Evolutionary conservation across 2,888 invertebrate genomes (phyloP).

Genomic region (Drosophila phalerata): DNA sequence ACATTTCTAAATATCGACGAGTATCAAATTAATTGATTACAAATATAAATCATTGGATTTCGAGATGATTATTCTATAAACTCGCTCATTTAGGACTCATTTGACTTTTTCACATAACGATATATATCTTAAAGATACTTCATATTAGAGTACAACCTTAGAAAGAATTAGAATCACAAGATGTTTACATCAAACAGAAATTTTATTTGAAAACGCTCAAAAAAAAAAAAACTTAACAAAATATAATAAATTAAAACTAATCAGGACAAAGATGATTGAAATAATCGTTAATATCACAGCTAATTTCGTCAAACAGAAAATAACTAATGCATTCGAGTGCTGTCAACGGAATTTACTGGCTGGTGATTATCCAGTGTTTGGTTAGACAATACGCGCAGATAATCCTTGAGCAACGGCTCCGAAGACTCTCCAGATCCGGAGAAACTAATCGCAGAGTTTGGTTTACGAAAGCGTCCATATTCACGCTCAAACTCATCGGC

Average conservation of each 20-base stretch:
- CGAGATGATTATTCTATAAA: too few relatives aligned
- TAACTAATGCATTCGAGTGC: constrained; percentile 45
- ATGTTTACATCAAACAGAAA: constrained; percentile 16
- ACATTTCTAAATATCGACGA: too few relatives aligned
- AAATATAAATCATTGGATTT: too few relatives aligned
- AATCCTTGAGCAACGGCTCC: constrained; percentile 44
- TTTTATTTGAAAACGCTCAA: constrained; percentile 28
- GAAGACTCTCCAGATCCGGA: constrained; percentile 13
- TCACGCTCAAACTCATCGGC: constrained; percentile 66
- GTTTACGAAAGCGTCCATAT: constrained; percentile 51
- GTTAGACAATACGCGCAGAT: constrained; percentile 32
- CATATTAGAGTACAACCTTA: not conserved
- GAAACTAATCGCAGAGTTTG: not conserved
- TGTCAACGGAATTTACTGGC: constrained; percentile 18
- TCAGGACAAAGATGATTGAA: constrained; percentile 9
- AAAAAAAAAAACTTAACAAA: constrained; percentile 17
- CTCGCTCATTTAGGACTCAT: not conserved
- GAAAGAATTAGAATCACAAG: not conserved
- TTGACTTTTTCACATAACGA: too few relatives aligned
- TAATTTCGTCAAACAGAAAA: constrained; percentile 52
- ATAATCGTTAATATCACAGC: constrained; percentile 38
- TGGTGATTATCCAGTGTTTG: constrained; percentile 31
- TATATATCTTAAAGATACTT: too few relatives aligned
- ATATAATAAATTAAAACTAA: constrained; percentile 16
- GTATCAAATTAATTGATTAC: too few relatives aligned